Percentiles rank a stretch among this genome's conserved stretches.
Conservation (phyloP, 2,888 invertebrate species). For the Ditula angustiorana region DNA sequence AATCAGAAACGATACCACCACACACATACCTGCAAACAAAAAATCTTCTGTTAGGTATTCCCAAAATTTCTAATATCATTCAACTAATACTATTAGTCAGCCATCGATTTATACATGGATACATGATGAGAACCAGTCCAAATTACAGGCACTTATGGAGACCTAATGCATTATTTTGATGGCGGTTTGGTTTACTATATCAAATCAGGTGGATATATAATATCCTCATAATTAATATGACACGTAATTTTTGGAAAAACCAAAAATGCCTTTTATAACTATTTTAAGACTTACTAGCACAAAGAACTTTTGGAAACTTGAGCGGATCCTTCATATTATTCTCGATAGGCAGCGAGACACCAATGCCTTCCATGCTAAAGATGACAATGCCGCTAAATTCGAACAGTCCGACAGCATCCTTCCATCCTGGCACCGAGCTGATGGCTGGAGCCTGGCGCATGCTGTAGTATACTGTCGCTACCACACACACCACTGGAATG, state of each 20-base stretch:
- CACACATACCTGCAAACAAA: slow-evolving; percentile 65
- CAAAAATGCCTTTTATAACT: too few species aligned
- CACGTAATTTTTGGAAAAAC: too few species aligned
- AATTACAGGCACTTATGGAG: too few species aligned
- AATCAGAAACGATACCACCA: slow-evolving; percentile 70
- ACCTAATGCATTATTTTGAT: too few species aligned
- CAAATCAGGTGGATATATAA: too few species aligned
- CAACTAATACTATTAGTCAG: too few species aligned
- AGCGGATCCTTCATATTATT: slow-evolving; percentile 76
- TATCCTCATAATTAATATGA: too few species aligned
- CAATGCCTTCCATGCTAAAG: slow-evolving; percentile 85
- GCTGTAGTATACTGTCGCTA: slow-evolving; percentile 72
- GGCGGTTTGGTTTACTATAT: too few species aligned
- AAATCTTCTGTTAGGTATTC: background rate
- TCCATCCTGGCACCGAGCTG: slow-evolving; percentile 66
- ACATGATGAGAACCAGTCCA: too few species aligned
- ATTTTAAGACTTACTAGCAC: slow-evolving; percentile 58
- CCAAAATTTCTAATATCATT: too few species aligned
- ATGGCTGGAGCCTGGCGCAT: slow-evolving; percentile 58
- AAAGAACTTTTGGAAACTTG: slow-evolving; percentile 64
- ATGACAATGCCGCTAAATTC: slow-evolving; percentile 86
- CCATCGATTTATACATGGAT: too few species aligned
- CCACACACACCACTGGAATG: slow-evolving; percentile 73
- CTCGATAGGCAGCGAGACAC: slow-evolving; percentile 75
- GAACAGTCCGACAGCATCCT: slow-evolving; percentile 66